Percentiles rank a stretch among this genome's conserved stretches.
phyloP scores from a whole-genome alignment of 53 echinoderm and acorn worm species.

The Astropecten irregularis region DNA sequence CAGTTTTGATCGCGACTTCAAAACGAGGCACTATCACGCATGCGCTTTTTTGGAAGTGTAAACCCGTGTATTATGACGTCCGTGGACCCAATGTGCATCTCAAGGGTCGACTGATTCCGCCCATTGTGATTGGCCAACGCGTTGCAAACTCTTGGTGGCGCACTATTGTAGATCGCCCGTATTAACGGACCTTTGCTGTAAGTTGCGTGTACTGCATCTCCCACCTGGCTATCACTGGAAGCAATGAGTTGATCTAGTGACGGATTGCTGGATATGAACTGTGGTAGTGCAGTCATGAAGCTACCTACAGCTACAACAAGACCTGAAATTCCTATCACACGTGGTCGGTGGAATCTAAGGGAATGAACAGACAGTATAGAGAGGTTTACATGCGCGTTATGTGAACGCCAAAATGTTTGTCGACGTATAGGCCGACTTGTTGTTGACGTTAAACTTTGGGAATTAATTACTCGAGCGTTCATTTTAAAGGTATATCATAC shows the following conservation, averaged over 20 bases:
- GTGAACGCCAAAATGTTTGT: neutral
- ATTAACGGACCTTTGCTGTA: neutral
- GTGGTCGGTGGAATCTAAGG: constrained; percentile 59
- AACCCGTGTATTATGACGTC: neutral
- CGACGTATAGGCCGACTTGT: neutral
- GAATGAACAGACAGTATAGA: constrained; percentile 32
- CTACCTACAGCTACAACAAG: constrained; percentile 61
- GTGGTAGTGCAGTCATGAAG: constrained; percentile 63
- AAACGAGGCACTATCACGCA: too few relatives aligned
- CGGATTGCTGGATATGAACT: constrained; percentile 51
- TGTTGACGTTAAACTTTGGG: neutral
- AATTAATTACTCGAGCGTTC: too few relatives aligned
- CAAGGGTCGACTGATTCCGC: neutral
- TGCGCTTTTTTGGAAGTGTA: too few relatives aligned
- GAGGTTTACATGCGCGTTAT: neutral
- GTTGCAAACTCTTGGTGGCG: too few relatives aligned
- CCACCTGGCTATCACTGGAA: neutral
- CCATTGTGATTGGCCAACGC: neutral
- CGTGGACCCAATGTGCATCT: neutral
- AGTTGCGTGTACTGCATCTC: neutral
- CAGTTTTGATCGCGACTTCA: too few relatives aligned
- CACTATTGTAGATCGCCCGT: too few relatives aligned
- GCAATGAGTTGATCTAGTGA: neutral
- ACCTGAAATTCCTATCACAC: constrained; percentile 57
- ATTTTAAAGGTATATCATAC: too few relatives aligned